These are phyloP conservation scores for Pecten maximus DNA, from an alignment of 2,888 invertebrate species.

Conservation along the genomic window DNA sequence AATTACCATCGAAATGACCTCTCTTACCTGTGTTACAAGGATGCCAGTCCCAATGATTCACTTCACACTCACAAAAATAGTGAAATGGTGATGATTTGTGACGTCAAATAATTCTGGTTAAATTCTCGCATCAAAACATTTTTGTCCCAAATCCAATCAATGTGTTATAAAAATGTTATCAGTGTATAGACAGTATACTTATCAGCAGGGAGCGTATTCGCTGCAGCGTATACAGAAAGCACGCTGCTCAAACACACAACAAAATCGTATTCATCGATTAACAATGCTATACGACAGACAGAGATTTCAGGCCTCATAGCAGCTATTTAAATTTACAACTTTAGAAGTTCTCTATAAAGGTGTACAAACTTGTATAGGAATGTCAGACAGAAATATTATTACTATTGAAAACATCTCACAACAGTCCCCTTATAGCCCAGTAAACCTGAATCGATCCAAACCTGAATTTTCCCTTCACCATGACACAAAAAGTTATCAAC, in stretches of 20 bases:
- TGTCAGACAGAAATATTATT: not conserved
- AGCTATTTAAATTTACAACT: not conserved
- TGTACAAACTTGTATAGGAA: not conserved
- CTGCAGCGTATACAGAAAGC: not conserved
- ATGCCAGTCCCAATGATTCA: too few species aligned
- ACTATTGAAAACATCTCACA: not conserved
- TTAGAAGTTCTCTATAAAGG: not conserved
- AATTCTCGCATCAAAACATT: not conserved
- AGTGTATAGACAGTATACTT: not conserved
- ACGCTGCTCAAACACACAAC: not conserved
- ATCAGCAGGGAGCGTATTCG: not conserved
- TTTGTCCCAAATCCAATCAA: not conserved
- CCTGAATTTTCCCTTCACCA: not conserved
- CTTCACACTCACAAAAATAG: not conserved
- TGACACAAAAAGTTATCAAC: not conserved
- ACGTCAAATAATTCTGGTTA: not conserved
- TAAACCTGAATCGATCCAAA: not conserved
- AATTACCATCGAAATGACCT: not conserved
- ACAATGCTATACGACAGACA: not conserved
- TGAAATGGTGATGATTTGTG: not conserved
- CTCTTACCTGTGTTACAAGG: not conserved
- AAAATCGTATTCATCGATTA: not conserved
- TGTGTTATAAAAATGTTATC: not conserved
- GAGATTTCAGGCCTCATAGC: not conserved
- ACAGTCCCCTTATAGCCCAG: not conserved